Conservation (phyloP, 2,797 vertebrate genomes). For the Tokudaia tokunoshimensis region DNA sequence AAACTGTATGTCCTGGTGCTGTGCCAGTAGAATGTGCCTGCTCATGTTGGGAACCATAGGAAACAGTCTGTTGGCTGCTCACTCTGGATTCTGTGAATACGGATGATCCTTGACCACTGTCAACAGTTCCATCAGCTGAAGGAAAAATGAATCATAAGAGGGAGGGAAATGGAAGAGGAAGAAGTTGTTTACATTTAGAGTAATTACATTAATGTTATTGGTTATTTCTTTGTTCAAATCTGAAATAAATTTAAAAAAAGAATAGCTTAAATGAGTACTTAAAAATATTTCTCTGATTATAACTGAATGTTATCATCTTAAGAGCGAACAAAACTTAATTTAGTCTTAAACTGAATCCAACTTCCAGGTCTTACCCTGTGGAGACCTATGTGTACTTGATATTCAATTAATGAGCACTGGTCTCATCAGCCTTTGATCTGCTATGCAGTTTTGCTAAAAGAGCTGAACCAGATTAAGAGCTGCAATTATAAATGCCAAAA, state of each 20-base stretch:
- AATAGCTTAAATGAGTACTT: background rate
- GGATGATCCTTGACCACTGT: slow-evolving; percentile 96
- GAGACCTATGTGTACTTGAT: slow-evolving; percentile 6
- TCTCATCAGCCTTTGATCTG: background rate
- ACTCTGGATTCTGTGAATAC: slow-evolving; percentile 94
- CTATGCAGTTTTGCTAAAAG: slow-evolving; percentile 46
- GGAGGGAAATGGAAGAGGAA: background rate
- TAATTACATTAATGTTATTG: background rate
- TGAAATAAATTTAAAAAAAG: slow-evolving; percentile 50
- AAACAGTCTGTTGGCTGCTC: slow-evolving; percentile 93
- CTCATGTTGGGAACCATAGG: slow-evolving; percentile 93
- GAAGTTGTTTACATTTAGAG: background rate
- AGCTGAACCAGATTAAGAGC: slow-evolving; percentile 39
- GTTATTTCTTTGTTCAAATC: slow-evolving; percentile 44
- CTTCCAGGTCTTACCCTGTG: slow-evolving; percentile 40
- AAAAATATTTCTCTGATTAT: background rate
- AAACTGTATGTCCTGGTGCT: slow-evolving; percentile 88
- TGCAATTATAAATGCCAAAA: slow-evolving; percentile 54
- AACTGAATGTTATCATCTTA: slow-evolving; percentile 44
- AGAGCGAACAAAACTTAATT: slow-evolving; percentile 35
- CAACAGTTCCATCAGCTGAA: slow-evolving; percentile 93
- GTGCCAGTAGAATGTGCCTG: slow-evolving; percentile 88
- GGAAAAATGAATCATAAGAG: slow-evolving; percentile 65
- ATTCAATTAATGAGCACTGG: slow-evolving; percentile 31
- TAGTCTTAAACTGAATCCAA: slow-evolving; percentile 10